Percentiles rank a stretch among this genome's conserved stretches.
These are phyloP conservation scores for Rhinopithecus roxellana DNA, from an alignment of 2,113 vertebrate genomes.

Conservation along the genomic window DNA sequence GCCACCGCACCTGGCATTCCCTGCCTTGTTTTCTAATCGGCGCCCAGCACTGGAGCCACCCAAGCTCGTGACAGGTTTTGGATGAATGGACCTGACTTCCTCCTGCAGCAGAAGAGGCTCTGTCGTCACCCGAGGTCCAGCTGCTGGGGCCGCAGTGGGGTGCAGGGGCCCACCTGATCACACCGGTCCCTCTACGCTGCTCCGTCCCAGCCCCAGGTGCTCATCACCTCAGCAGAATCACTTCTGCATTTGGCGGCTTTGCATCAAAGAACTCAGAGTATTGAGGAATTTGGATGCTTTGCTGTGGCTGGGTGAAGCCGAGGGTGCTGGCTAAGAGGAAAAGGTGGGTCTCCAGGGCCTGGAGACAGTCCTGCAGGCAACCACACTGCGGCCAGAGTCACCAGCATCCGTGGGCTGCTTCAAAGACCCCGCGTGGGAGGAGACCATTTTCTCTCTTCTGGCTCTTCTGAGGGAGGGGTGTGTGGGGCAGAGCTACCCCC, in stretches of 20 bases:
- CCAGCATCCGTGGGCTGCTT: too few relatives aligned
- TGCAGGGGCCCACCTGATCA: neutral
- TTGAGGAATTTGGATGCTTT: too few relatives aligned
- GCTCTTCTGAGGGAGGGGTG: neutral
- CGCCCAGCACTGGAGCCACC: neutral
- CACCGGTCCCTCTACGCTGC: accelerated
- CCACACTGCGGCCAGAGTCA: accelerated
- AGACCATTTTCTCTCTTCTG: neutral
- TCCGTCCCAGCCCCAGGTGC: neutral
- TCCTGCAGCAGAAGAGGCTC: neutral
- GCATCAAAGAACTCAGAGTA: neutral
- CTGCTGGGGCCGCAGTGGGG: neutral
- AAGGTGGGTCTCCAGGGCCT: neutral
- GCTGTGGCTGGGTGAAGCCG: neutral
- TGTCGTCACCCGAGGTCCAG: accelerated
- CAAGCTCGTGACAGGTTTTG: accelerated
- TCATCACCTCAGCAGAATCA: neutral
- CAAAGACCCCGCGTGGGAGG: accelerated
- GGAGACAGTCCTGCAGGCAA: neutral
- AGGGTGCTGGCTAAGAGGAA: neutral
- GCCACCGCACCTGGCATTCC: neutral
- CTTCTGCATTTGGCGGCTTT: neutral
- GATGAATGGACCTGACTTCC: neutral
- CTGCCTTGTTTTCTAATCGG: neutral
- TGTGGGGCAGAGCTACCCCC: neutral